A percentile compares a stretch with the other conserved stretches of the same genome.
phyloP scores from a whole-genome alignment of 2,113 vertebrate genomes.

The Scatophagus argus region DNA sequence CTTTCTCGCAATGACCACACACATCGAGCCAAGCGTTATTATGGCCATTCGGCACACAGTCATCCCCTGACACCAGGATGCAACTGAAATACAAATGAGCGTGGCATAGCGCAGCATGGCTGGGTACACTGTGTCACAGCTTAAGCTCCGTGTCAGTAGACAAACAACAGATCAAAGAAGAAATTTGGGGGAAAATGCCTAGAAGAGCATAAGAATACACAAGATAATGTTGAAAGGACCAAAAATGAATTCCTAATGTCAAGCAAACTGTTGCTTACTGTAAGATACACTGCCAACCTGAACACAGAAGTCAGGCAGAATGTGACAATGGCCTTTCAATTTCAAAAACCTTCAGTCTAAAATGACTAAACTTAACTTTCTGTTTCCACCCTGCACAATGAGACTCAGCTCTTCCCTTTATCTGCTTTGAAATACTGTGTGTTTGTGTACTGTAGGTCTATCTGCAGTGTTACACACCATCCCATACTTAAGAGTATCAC shows the following conservation, averaged over 20 bases:
- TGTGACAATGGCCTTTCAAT: neutral
- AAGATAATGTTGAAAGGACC: neutral
- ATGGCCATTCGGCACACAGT: neutral
- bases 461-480: conserved; percentile 12
- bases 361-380: neutral
- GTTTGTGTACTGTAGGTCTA: conserved; percentile 6
- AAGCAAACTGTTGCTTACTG: neutral
- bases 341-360: neutral
- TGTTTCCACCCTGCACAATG: neutral
- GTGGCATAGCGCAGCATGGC: neutral
- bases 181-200: neutral
- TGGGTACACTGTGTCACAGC: neutral
- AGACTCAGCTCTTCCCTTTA: neutral
- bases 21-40: neutral
- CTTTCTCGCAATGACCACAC: neutral
- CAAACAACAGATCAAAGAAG: conserved; percentile 20
- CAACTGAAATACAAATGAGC: conserved; percentile 26
- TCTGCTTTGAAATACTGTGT: too few relatives aligned
- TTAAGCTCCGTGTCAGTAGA: neutral
- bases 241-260: neutral
- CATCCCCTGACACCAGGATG: conserved; percentile 13
- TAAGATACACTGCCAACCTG: neutral
- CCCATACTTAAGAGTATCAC: too few relatives aligned
- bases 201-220: neutral
- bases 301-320: neutral